Percentiles rank a stretch among this genome's conserved stretches.
phyloP scores from a whole-genome alignment of 1,140 invertebrate genomes.

The Drosophila ironensis region DNA sequence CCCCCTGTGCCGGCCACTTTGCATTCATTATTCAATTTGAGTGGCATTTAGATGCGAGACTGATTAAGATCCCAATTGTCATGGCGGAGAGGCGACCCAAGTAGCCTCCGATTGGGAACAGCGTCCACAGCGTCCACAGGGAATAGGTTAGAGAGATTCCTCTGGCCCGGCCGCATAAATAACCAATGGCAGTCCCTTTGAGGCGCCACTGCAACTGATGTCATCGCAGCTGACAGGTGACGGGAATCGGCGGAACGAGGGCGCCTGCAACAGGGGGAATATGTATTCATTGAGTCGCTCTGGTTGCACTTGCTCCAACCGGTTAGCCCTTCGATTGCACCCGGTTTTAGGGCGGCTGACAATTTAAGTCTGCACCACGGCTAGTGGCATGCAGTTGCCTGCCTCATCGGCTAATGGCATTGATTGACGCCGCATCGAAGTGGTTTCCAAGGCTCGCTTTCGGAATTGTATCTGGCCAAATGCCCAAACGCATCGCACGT shows the following conservation, averaged over 20 bases:
- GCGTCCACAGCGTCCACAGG: constrained; percentile 1
- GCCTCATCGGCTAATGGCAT: constrained; percentile 1
- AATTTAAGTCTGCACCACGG: not conserved
- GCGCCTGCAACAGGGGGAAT: constrained; percentile 2
- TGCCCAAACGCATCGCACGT: too few species aligned
- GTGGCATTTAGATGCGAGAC: constrained; percentile 68
- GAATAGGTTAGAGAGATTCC: constrained; percentile 33
- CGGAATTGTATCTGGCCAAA: too few species aligned
- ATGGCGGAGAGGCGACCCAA: constrained; percentile 16
- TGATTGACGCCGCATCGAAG: constrained; percentile 12
- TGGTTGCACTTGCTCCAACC: not conserved
- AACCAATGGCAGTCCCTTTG: constrained; percentile 45
- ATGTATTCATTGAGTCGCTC: constrained; percentile 23
- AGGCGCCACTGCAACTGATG: constrained; percentile 23
- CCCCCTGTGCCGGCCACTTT: constrained; percentile 44
- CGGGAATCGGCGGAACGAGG: not conserved
- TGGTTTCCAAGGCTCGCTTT: too few species aligned
- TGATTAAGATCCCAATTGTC: constrained; percentile 52
- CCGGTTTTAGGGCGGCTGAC: not conserved
- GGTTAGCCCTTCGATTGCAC: constrained; percentile 4
- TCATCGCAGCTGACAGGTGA: constrained; percentile 31
- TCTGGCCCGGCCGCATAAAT: constrained; percentile 22
- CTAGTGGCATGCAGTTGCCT: not conserved
- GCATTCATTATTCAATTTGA: constrained; percentile 78
- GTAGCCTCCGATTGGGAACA: not conserved